Evolutionary conservation across 2,797 vertebrate species (phyloP), one percentile per base, ranked within the genome.

Genomic region (Danionella dracula): DNA sequence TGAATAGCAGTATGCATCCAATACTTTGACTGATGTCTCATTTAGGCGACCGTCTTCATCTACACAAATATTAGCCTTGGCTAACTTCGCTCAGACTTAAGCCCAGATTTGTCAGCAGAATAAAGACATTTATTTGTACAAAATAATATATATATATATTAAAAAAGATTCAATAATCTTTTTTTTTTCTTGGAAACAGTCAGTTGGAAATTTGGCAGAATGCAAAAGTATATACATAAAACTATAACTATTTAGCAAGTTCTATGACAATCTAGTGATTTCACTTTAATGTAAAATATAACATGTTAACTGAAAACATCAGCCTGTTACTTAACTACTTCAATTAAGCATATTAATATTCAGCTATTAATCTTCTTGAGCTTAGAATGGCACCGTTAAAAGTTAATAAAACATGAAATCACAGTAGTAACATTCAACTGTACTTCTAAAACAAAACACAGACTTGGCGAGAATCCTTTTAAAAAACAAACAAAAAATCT

Each of bases 31-130:
- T 42, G 59, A 71, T 73, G 55, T 68, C 48, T 65, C 59, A 68
- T 70, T 71, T 71, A 73, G 57, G 64, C 48, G 48, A 68, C 58
- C 40, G 5, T 72, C 58, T 60, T 73, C 59, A 71, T 54, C 49
- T 64, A 60, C 19, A 62, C 49, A 76, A 71, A 71, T 73, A 71
- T 73, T 71, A 45, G 32, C 58, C 50, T 72, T 73, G 71, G 74
- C 58, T 21, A 42, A 42, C 35, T 10, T 35, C 10, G 37, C 32
- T 16, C 16, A 71, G 35, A 56, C 21, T 46, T 27, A 11, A 57
- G 53, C 51, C 74, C 70, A 70, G 62, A 61, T 76, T 58, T 67
- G 42, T 68, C 54, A 45, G 42, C 27, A 46, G 13, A 29, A 44
- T 51, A 64, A 59, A 64, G 13, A 38, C 46, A 73, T 68, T 7